Evolutionary conservation across 2,113 vertebrate species (phyloP), one percentile per base, ranked within the genome.

Genomic region (Alectura lathami): DNA sequence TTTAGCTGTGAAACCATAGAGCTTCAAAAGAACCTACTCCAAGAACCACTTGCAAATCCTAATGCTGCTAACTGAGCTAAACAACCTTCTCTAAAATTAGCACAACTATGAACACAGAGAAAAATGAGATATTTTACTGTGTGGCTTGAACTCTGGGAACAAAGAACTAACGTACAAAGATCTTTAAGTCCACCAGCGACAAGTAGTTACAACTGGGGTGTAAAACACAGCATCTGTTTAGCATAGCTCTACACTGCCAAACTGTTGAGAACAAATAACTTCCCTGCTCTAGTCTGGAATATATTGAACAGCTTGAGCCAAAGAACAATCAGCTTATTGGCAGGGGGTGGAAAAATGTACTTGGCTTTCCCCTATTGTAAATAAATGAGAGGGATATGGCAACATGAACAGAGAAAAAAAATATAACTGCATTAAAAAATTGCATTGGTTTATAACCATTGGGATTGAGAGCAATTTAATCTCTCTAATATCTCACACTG

Each of bases 271-370:
- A 93, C 82, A 83, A 88, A 86, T 67, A 93, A 91, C 54, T 89
- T 95, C 42, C 75, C 40, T 77, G 48, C 50, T 94, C 62, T 69
- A 63, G 34, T 70, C 68, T 89, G 84, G 63, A 94, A 67, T 91
- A 70, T 67, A 60, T 36, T 67, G 89, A 95, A 78, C 78, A 94
- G 38, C 72, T 83, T 93, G 87, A 95, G 94, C 93, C 91, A 94
- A 89, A 66, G 82, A 95, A 86, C 84, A 92, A 89, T 94, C 84
- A 84, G 50, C 0, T 91, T 85, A 77, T 88, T 97, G 74, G 94
- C 94, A 94, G 75, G 51, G 42, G 34, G 26, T 74, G 32, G 72
- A 95, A 92, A 83, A 95, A 89, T 63, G 60, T 95, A 66, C 67
- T 95, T 94, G 78, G 87, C 89, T 92, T 92, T 94, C 34, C 32